Evolutionary conservation across 2,797 vertebrate genomes (phyloP), one percentile per base, ranked within the genome.

Genomic region (Mareca penelope): DNA sequence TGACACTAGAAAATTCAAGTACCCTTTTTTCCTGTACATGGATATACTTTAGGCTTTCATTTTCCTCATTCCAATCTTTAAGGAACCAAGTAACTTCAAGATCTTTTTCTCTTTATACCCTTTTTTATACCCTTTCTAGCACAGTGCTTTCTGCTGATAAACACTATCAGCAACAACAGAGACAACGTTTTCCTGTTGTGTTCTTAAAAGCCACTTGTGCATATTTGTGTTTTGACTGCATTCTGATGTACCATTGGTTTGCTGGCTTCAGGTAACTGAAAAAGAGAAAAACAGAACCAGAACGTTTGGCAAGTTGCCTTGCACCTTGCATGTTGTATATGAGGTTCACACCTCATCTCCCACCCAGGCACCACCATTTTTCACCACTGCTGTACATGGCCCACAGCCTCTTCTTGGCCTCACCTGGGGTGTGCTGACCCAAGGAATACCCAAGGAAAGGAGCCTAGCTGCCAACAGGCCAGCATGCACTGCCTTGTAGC

Each of bases 361-460:
- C 59, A 26, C 31, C 12, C 84, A 33, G 44, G 35, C 61, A 31
- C 23, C 24, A 63, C 18, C 24, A 39, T 4, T 71, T 81, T 44
- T 31, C 24, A 40, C 18, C 2, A 2, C 70, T 24, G 33, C 1
- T 2, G 42, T 11, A 42, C 46, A 18, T 0, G 1, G 48, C 6
- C 52, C 6, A 0, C 0, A 48, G 46, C 24, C 42, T 80, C 48
- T 57, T n/a, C 82, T 56, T 1, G 0, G 28, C 26, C 39, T 40
- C 4, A 0, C 1, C 28, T 31, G 50, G 44, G 67, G 76, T 12
- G 9, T 37, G 46, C 50, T 37, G 50, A 53, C 26, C 50, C 17
- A 24, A 63, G 28, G 39, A 28, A 42, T 21, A 63, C 39, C 61
- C 61, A 64, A 14, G 29, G 39, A 29, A 31, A 31, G 22, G 39